A percentile compares a stretch with the other conserved stretches of the same genome.
Conservation (phyloP, 2,797 vertebrate genomes). For the Lagocephalus sceleratus region DNA sequence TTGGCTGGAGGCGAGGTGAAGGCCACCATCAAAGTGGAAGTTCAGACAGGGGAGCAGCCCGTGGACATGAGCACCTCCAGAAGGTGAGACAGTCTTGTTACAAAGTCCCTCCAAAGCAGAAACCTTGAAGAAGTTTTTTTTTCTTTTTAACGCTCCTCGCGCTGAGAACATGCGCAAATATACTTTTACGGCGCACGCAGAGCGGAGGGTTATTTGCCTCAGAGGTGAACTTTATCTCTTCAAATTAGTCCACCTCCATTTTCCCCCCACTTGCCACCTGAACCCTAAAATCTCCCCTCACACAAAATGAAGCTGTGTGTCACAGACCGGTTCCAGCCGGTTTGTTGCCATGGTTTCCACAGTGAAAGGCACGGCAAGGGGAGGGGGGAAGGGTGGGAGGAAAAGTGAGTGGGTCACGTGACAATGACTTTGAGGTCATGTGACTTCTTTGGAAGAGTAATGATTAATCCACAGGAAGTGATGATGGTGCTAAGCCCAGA, state of each 20-base stretch:
- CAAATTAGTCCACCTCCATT: conserved; percentile 73
- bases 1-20: conserved; percentile 79
- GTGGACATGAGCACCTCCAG: conserved; percentile 92
- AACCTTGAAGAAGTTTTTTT: conserved; percentile 1
- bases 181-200: conserved; percentile 13
- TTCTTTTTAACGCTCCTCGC: too few species aligned
- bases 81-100: conserved; percentile 75
- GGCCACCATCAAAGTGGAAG: conserved; percentile 84
- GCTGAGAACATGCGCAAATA: conserved; percentile 12
- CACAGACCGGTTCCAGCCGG: conserved; percentile 85
- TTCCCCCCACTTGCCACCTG: conserved; percentile 79
- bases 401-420: conserved; percentile 80
- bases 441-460: conserved; percentile 81
- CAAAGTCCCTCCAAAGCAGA: neutral
- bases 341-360: conserved; percentile 86
- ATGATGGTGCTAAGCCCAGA: conserved; percentile 71
- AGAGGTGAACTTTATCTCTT: conserved; percentile 40
- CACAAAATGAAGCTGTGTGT: conserved; percentile 88
- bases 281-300: conserved; percentile 77
- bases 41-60: conserved; percentile 84
- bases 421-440: conserved; percentile 76
- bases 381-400: conserved; percentile 58
- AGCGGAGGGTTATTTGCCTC: neutral
- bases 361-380: conserved; percentile 71
- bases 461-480: conserved; percentile 86